A percentile compares a stretch with the other conserved stretches of the same genome.
phyloP scores from a whole-genome alignment of 2,888 invertebrate species.

The Gasteruption jaculator region DNA sequence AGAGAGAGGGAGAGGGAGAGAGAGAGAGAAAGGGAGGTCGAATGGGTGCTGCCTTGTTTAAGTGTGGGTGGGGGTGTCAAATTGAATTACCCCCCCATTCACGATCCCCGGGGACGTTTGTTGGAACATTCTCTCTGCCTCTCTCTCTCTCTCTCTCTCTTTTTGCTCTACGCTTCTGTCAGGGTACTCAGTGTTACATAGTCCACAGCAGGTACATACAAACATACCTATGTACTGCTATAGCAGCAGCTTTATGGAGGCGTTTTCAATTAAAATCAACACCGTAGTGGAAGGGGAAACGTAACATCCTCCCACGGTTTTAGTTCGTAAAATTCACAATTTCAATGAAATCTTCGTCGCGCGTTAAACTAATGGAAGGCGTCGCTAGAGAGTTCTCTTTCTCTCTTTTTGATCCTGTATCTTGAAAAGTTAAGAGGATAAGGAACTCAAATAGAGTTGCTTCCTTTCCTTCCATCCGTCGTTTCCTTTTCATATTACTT shows the following conservation, averaged over 20 bases:
- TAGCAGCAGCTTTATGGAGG: conserved; percentile 38
- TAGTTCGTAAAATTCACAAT: conserved; percentile 25
- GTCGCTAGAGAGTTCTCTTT: conserved; percentile 17
- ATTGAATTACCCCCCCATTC: conserved; percentile 49
- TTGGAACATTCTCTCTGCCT: conserved; percentile 39
- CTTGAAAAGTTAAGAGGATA: conserved; percentile 35
- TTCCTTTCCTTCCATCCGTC: conserved; percentile 11
- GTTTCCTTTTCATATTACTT: conserved; percentile 11
- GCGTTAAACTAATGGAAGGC: conserved; percentile 31
- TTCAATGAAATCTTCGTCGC: conserved; percentile 25
- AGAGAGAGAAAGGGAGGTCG: conserved; percentile 21
- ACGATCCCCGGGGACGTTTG: conserved; percentile 41
- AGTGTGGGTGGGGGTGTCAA: conserved; percentile 50
- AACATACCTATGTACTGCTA: no score
- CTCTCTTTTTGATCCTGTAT: conserved; percentile 1
- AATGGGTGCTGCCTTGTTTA: conserved; percentile 47
- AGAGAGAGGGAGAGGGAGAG: conserved; percentile 12
- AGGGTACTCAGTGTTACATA: no score
- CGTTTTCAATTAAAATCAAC: conserved; percentile 48
- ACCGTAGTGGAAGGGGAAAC: no score
- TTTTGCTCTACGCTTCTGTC: no score
- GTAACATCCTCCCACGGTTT: no score
- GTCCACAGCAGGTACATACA: no score
- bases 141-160: conserved; percentile 26
- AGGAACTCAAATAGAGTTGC: conserved; percentile 35